Evolutionary conservation across 1,140 invertebrate species (phyloP).

Genomic region (Belonocnema kinseyi): DNA sequence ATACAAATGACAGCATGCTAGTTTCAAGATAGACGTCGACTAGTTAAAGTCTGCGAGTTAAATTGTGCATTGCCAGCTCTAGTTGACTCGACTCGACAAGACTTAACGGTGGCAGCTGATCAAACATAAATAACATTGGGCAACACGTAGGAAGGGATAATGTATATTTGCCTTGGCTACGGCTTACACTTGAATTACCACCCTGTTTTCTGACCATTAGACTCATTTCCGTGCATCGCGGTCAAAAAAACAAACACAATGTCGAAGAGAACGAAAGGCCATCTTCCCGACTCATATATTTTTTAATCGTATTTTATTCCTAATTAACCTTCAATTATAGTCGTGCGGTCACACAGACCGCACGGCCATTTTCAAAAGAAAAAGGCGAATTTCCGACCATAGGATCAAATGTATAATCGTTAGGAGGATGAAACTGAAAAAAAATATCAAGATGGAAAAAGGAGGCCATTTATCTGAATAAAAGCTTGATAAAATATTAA

Average conservation of each 20-base stretch:
- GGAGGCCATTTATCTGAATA: too few relatives aligned
- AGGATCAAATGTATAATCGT: too few relatives aligned
- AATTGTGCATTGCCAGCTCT: slow-evolving; percentile 24
- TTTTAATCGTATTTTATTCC: too few relatives aligned
- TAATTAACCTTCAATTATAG: too few relatives aligned
- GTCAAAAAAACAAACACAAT: too few relatives aligned
- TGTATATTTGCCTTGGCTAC: slow-evolving; percentile 65
- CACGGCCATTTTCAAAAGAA: too few relatives aligned
- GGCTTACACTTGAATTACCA: slow-evolving; percentile 37
- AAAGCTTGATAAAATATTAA: too few relatives aligned
- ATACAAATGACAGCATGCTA: background rate
- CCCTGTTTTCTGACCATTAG: background rate
- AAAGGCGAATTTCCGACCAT: too few relatives aligned
- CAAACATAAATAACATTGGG: slow-evolving; percentile 67
- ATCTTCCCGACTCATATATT: background rate
- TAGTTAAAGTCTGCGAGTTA: background rate
- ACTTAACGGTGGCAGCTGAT: slow-evolving; percentile 61
- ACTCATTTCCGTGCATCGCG: background rate
- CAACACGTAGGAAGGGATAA: slow-evolving; percentile 56
- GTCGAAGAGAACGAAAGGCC: too few relatives aligned
- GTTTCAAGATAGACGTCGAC: background rate
- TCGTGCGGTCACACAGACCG: too few relatives aligned
- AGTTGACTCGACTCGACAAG: slow-evolving; percentile 31
- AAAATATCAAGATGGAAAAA: too few relatives aligned
- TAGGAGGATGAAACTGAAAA: too few relatives aligned